Evolutionary conservation across 2,797 vertebrate genomes (phyloP).

Genomic region (Mormyrops boulengeri): DNA sequence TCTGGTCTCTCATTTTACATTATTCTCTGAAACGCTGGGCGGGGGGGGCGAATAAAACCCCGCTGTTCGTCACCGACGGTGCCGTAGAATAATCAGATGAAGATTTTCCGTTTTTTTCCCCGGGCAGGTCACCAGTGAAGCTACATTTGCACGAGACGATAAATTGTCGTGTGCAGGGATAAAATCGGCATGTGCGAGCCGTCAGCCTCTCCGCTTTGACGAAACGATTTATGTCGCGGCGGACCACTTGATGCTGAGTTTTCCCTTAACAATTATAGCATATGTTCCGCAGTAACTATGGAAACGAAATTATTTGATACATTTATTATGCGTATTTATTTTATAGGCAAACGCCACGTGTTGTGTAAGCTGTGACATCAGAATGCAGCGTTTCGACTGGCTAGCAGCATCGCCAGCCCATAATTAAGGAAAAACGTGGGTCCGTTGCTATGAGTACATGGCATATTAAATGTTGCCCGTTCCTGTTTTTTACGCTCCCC

Average conservation of each 20-base stretch:
- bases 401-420: neutral
- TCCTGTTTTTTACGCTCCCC: neutral
- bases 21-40: neutral
- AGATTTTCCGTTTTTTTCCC: neutral
- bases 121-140: neutral
- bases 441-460: neutral
- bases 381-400: neutral
- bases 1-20: neutral
- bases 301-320: neutral
- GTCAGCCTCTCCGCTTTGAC: neutral
- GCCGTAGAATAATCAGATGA: neutral
- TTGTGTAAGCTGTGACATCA: neutral
- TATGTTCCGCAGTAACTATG: neutral
- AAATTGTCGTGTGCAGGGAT: neutral
- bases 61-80: neutral
- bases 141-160: neutral
- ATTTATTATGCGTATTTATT: neutral
- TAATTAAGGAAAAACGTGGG: neutral
- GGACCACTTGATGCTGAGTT: neutral
- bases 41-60: neutral
- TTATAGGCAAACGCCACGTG: neutral
- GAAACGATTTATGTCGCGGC: neutral
- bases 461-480: neutral
- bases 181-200: neutral
- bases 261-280: neutral